Evolutionary conservation across 2,888 invertebrate genomes (phyloP).

Genomic region (Lasioglossum lativentre): DNA sequence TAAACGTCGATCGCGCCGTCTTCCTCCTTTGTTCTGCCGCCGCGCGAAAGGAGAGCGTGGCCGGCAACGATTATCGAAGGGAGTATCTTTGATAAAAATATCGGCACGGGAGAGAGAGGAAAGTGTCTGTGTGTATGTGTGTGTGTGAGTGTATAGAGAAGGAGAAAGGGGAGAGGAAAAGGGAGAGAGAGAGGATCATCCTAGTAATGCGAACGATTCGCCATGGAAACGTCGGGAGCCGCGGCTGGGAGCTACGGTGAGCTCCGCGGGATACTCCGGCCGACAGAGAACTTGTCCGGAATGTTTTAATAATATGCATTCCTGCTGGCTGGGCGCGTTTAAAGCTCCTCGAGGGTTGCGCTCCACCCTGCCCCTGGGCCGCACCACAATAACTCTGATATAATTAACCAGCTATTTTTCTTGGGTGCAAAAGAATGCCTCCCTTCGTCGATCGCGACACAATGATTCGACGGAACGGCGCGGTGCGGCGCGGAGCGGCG

Average conservation of each 20-base stretch:
- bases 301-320: constrained; percentile 81
- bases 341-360: constrained; percentile 43
- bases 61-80: background rate
- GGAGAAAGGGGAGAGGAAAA: constrained; percentile 4
- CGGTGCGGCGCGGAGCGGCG: too few species aligned
- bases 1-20: constrained; percentile 20
- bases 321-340: constrained; percentile 74
- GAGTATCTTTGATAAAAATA: constrained; percentile 16
- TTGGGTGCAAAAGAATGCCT: constrained; percentile 37
- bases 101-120: background rate
- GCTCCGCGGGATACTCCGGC: constrained; percentile 31
- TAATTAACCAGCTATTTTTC: constrained; percentile 54
- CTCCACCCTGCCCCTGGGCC: constrained; percentile 26
- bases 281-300: constrained; percentile 62
- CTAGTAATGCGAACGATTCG: constrained; percentile 74
- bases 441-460: constrained; percentile 28
- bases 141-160: background rate
- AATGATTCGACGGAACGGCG: constrained; percentile 40
- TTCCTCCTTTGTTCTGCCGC: constrained; percentile 1
- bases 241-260: constrained; percentile 57
- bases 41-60: constrained; percentile 20
- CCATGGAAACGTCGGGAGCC: constrained; percentile 64
- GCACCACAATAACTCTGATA: constrained; percentile 55
- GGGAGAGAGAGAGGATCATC: constrained; percentile 40
- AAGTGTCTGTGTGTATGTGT: background rate